Evolutionary conservation across 2,797 vertebrate genomes (phyloP), one percentile per base, ranked within the genome.

Genomic region (Enteromius argenteus): DNA sequence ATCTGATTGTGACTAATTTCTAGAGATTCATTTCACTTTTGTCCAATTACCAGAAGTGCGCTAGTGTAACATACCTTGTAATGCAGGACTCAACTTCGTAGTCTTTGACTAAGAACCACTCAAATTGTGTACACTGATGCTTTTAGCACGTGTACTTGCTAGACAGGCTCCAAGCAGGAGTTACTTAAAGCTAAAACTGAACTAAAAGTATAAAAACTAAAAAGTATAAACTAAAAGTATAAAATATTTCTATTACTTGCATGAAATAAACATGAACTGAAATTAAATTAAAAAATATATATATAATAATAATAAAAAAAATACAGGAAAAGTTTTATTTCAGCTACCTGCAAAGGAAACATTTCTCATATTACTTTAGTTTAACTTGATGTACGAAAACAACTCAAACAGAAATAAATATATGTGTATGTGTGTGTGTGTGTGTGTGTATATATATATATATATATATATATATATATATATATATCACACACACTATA

Each of bases 1-100:
- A 68, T 60, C 39, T 89, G 66, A 21, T 27, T 51, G 15, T 86
- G 85, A 89, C 78, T 89, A 85, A 89, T 88, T 84, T 81, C 85
- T 49, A 27, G 23, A 64, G 30, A 67, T 56, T 66, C 10, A 83
- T 42, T 37, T 58, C 3, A 17, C 37, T 37, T 84, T 84, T 39
- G 32, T 30, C 8, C 37, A 71, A 71, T 80, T 83, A 83, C 73
- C 60, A 83, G 73, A 83, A 83, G 46, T 76, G 72, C 15, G 44
- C 67, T 56, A 51, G 39, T 23, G 46, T 9, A 62, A 46, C 23
- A 62, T 37, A 72, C 51, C 1, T 15, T n/a, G 6, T 11, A 23
- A n/a, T 14, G 8, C 11, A 21, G 14, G 32, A 76, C 23, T 60
- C n/a, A 35, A 14, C 27, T 49, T 0, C 3, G 10, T n/a, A 21